phyloP scores from a whole-genome alignment of 2,888 invertebrate species.

The Meta bourneti region DNA sequence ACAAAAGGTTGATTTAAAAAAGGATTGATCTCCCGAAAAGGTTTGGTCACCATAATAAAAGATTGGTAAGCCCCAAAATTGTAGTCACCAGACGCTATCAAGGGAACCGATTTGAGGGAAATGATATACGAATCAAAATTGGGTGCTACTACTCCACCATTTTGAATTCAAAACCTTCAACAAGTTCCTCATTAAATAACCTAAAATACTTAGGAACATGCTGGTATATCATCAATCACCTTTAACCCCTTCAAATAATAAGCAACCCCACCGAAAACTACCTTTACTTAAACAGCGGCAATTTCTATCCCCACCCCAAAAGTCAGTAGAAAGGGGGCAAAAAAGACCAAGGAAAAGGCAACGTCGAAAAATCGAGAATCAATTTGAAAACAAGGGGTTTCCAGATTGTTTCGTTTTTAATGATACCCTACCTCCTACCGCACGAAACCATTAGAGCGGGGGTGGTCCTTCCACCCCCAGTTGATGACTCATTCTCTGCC shows the following conservation, averaged over 20 bases:
- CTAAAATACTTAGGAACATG: too few relatives aligned
- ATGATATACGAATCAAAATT: too few relatives aligned
- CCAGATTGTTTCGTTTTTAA: conserved; percentile 74
- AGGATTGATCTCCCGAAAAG: too few relatives aligned
- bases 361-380: conserved; percentile 69
- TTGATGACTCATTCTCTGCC: conserved; percentile 60
- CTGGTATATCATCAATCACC: background rate
- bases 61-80: too few relatives aligned
- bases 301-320: conserved; percentile 28
- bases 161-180: too few relatives aligned
- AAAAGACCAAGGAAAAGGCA: conserved; percentile 42
- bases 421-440: conserved; percentile 51
- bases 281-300: background rate
- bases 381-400: conserved; percentile 72
- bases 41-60: too few relatives aligned
- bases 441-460: conserved; percentile 62
- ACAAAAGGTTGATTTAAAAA: too few relatives aligned
- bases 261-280: background rate
- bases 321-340: background rate
- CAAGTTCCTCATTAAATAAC: too few relatives aligned
- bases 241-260: background rate
- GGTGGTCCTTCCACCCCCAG: conserved; percentile 10
- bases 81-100: too few relatives aligned
- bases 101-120: too few relatives aligned
- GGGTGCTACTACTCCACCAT: too few relatives aligned